These are phyloP conservation scores for Tachysurus vachellii DNA, from an alignment of 2,113 vertebrate species.

Conservation along the genomic window DNA sequence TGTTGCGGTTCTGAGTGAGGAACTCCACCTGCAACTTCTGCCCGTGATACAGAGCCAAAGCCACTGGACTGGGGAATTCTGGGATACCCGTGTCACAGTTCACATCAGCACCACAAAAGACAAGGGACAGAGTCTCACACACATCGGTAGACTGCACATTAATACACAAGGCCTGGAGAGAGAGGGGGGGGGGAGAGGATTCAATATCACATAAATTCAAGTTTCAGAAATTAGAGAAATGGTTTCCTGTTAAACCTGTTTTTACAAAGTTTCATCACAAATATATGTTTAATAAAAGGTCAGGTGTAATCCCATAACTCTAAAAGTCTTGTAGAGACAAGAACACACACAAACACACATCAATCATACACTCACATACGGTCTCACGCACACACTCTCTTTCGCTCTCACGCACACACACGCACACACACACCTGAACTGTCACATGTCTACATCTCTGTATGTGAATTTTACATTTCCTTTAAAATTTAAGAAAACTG, in stretches of 20 bases:
- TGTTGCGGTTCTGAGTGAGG: constrained; percentile 84
- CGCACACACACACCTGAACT: neutral
- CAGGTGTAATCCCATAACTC: no score
- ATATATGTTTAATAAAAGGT: neutral
- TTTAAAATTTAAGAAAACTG: neutral
- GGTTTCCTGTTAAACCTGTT: neutral
- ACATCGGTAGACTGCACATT: constrained; percentile 89
- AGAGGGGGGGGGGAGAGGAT: neutral
- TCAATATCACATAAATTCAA: no score
- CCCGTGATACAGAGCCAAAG: constrained; percentile 77
- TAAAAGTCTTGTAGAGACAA: neutral
- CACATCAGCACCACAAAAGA: constrained; percentile 90
- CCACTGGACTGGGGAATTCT: constrained; percentile 71
- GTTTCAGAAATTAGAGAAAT: no score
- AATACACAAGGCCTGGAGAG: constrained; percentile 82
- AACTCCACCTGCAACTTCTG: constrained; percentile 88
- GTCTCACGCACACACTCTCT: neutral
- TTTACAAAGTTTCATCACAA: neutral
- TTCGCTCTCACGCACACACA: neutral
- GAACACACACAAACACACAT: neutral
- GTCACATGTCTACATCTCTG: neutral
- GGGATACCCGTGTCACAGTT: constrained; percentile 81
- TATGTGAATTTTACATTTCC: neutral
- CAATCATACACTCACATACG: neutral
- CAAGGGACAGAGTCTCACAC: constrained; percentile 86